phyloP scores from a whole-genome alignment of 2,888 invertebrate genomes.

The Rotaria socialis region DNA sequence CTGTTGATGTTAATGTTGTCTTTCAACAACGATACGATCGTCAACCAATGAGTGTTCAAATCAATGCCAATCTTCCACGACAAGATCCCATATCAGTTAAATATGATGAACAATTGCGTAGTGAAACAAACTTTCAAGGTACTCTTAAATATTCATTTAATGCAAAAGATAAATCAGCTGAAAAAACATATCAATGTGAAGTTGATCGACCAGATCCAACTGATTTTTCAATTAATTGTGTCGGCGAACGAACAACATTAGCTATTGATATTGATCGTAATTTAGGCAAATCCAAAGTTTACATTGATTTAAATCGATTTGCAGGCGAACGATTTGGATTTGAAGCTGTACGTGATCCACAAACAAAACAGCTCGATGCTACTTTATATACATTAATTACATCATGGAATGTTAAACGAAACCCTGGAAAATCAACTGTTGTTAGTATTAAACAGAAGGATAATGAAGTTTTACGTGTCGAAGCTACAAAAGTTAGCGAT shows the following conservation, averaged over 20 bases:
- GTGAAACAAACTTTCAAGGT: not conserved
- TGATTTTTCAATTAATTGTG: not conserved
- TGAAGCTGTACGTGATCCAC: not conserved
- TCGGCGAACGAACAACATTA: slow-evolving; percentile 30
- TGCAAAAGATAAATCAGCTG: slow-evolving; percentile 8
- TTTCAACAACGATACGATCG: not conserved
- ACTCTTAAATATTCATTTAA: slow-evolving; percentile 4
- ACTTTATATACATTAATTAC: not conserved
- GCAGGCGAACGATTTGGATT: not conserved
- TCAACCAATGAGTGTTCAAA: not conserved
- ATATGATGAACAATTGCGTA: not conserved
- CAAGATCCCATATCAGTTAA: slow-evolving; percentile 16
- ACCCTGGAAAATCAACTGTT: not conserved
- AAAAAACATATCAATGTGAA: not conserved
- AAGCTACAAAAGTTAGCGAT: not conserved
- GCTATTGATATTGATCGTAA: not conserved
- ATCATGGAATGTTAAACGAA: not conserved
- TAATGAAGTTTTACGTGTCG: slow-evolving; percentile 24
- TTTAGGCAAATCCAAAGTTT: not conserved
- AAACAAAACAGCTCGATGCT: not conserved
- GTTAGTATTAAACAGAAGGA: not conserved
- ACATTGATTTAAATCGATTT: slow-evolving; percentile 9
- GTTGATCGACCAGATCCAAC: slow-evolving; percentile 15
- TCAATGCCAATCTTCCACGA: not conserved
- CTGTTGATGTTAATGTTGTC: not conserved